Conservation (phyloP, 2,113 vertebrate genomes). For the Equus przewalskii region DNA sequence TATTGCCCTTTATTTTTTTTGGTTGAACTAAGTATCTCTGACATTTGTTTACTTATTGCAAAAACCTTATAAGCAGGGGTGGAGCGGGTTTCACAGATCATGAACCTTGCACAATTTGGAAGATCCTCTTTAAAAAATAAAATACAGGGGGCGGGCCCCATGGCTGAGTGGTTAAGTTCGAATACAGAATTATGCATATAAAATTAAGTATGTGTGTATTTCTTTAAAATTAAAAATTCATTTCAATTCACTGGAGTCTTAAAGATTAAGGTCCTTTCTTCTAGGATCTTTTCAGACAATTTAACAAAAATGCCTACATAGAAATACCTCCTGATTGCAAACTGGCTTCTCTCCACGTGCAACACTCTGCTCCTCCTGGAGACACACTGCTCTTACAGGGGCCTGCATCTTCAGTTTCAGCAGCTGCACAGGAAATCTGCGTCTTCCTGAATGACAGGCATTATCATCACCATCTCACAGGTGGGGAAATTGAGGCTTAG, state of each 20-base stretch:
- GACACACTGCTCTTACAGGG: background rate
- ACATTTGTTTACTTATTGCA: conserved; percentile 3
- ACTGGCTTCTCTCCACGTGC: background rate
- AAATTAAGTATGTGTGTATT: background rate
- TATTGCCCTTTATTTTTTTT: background rate
- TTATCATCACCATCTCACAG: background rate
- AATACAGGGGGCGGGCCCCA: background rate
- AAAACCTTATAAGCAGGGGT: background rate
- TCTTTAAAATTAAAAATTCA: conserved; percentile 18
- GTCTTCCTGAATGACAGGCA: background rate
- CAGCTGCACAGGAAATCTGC: background rate
- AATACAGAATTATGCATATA: background rate
- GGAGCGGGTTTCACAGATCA: background rate
- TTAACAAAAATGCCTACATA: background rate
- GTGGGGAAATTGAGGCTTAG: background rate
- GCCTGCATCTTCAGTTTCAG: background rate
- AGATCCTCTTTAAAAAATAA: background rate
- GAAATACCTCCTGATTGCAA: background rate
- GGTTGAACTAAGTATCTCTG: background rate
- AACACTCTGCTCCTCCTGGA: background rate
- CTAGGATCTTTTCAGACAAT: background rate
- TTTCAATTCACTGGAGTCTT: background rate
- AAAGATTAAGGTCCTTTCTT: background rate
- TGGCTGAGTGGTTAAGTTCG: too few species aligned
- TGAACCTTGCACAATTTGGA: background rate